Evolutionary conservation across 23 tunicate species (phyloP), one percentile per base, ranked within the genome.

Genomic region (Ciona savignyi): DNA sequence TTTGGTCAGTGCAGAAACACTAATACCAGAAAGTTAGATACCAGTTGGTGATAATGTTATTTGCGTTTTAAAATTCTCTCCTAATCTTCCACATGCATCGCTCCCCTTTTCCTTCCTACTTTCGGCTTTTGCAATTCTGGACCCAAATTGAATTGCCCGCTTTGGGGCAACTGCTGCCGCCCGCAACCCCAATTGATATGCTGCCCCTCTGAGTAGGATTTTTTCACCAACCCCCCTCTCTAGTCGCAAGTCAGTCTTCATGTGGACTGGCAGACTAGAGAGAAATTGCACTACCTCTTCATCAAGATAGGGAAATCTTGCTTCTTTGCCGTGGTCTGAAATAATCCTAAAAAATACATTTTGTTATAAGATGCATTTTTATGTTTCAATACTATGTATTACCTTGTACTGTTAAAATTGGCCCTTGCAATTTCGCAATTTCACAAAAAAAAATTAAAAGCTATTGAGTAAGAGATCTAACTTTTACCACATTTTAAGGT

Each of bases 61-160:
- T 42, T 42, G 56, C 9, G 56, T 6, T 42, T 9, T 15, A 42
- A 42, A 42, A 42, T 42, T 35, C 2, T 69, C 21, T 19, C 49
- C 25, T 31, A 85, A 67, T 73, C 94, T 75, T 33, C 15, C 1
- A 65, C 99, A 94, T 22, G 30, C 51, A 51, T 94, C 95, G 15
- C 77, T 51, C 2, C 96, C 99, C 62, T 83, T 94, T 74, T 83
- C 95, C 34, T 85, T 72, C 27, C 73, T 48, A 35, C 31, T 32
- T 70, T 86, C 95, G 4, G 74, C 73, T 66, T 94, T 94, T 20
- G 95, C 99, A 62, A 94, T 85, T 34, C 95, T 74, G 0, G 99
- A 94, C 23, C 99, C 99, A 79, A 94, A 94, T 72, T 94, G 99
- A 30, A 94, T 94, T 23, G 99, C 99, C 22, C 99, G 79, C 67